phyloP scores from a whole-genome alignment of 2,797 vertebrate species.

The Natrix natrix region DNA sequence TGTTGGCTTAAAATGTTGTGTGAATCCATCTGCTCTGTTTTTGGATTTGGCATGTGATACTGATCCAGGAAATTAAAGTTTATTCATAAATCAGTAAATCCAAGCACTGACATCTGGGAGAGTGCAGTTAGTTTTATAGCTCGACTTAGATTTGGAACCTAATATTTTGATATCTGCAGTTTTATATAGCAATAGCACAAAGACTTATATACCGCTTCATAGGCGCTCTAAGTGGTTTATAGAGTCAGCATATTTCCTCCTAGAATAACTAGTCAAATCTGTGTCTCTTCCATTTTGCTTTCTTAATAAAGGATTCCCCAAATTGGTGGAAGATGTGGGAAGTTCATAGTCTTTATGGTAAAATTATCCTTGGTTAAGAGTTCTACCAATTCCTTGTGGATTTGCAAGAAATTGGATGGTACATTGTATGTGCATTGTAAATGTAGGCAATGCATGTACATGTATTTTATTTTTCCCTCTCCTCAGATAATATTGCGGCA shows the following conservation, averaged over 20 bases:
- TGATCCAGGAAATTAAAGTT: neutral
- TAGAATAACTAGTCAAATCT: neutral
- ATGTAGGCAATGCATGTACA: neutral
- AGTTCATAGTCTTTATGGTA: neutral
- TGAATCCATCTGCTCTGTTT: neutral
- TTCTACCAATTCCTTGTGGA: neutral
- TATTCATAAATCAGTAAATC: neutral
- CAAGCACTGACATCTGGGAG: neutral
- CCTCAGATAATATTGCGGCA: neutral
- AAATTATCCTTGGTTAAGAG: no score
- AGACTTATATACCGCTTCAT: no score
- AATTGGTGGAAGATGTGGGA: neutral
- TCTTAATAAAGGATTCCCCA: neutral
- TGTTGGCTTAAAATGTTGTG: neutral
- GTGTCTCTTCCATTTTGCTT: neutral
- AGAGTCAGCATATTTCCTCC: no score
- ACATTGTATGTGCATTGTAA: neutral
- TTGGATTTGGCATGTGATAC: neutral
- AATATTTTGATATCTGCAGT: neutral
- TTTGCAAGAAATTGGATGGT: neutral
- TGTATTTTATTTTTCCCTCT: neutral
- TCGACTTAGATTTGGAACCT: neutral
- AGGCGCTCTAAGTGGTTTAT: no score
- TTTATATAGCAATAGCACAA: neutral
- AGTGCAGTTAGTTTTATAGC: neutral